These are phyloP conservation scores for Tribolium madens DNA, from an alignment of 1,140 invertebrate genomes.

Conservation along the genomic window DNA sequence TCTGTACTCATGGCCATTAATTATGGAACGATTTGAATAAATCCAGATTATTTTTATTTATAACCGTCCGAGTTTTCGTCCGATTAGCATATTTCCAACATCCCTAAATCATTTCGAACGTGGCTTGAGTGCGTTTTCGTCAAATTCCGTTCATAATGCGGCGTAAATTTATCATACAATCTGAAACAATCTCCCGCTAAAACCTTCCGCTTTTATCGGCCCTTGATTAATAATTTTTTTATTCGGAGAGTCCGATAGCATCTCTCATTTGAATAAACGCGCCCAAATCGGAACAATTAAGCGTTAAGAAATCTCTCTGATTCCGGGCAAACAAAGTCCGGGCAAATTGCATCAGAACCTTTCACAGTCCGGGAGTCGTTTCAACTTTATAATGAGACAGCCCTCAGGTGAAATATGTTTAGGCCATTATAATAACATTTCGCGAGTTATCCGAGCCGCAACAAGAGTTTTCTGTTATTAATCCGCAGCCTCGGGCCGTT, in stretches of 20 bases:
- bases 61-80: slow-evolving; percentile 9
- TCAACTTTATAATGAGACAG: slow-evolving; percentile 44
- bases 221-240: slow-evolving; percentile 27
- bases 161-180: slow-evolving; percentile 18
- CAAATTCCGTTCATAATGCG: slow-evolving; percentile 6
- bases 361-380: slow-evolving; percentile 14
- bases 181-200: too few relatives aligned
- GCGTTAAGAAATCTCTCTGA: slow-evolving; percentile 1
- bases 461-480: slow-evolving; percentile 43
- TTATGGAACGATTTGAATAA: slow-evolving; percentile 31
- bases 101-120: slow-evolving; percentile 22
- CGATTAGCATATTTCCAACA: slow-evolving; percentile 22
- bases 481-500: slow-evolving; percentile 14
- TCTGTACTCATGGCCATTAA: slow-evolving; percentile 16
- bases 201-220: not conserved
- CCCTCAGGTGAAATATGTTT: slow-evolving; percentile 46
- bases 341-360: slow-evolving; percentile 7
- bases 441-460: slow-evolving; percentile 36
- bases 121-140: slow-evolving; percentile 16
- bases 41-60: slow-evolving; percentile 37
- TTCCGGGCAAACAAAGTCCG: slow-evolving; percentile 23
- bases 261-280: slow-evolving; percentile 19
- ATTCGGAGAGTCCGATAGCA: not conserved
- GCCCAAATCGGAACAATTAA: slow-evolving; percentile 24
- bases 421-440: slow-evolving; percentile 46